Evolutionary conservation across 2,888 invertebrate genomes (phyloP), one percentile per base, ranked within the genome.

Genomic region (Leptopilina myrica): DNA sequence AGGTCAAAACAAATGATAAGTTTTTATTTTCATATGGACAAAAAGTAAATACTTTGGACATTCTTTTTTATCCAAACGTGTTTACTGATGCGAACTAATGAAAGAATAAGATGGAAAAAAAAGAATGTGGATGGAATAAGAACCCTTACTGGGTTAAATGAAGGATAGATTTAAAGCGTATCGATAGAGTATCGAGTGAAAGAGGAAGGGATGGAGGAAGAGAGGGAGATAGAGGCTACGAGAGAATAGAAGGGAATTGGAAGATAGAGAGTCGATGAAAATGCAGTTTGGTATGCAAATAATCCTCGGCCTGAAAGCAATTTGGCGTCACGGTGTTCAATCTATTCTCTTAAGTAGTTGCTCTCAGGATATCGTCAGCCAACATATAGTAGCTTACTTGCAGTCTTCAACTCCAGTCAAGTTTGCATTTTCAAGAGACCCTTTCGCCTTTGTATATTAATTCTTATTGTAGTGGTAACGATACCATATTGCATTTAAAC

Each of bases 251-350:
- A 43, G 40, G 40, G 65, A 20, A 26, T 53, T 46, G 20, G 26
- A 49, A 69, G 46, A 53, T 56, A 56, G 49, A 56, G 49, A 26
- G 49, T 69, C 69, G 53, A 56, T 82, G 82, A 76, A 80, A 82
- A 80, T 76, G 73, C 66, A 85, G 80, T 83, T 81, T 79, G 82
- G 84, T 84, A 87, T 87, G 87, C 87, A 89, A 89, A 87, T 88
- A 89, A 85, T 88, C 79, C 79, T 65, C 62, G 83, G 76, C 86
- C 86, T 86, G 87, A 88, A 89, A 89, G 88, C 89, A 89, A 90
- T 90, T 90, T 89, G 86, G 85, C 64, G 82, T 84, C 84, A 84
- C 84, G 84, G 82, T 85, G 87, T 86, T 87, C 88, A 88, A 88
- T 89, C 88, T 86, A 86, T 86, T 82, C 78, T 69, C 83, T 79